Conservation (phyloP, 2,797 vertebrate genomes). For the Holocentrus rufus region DNA sequence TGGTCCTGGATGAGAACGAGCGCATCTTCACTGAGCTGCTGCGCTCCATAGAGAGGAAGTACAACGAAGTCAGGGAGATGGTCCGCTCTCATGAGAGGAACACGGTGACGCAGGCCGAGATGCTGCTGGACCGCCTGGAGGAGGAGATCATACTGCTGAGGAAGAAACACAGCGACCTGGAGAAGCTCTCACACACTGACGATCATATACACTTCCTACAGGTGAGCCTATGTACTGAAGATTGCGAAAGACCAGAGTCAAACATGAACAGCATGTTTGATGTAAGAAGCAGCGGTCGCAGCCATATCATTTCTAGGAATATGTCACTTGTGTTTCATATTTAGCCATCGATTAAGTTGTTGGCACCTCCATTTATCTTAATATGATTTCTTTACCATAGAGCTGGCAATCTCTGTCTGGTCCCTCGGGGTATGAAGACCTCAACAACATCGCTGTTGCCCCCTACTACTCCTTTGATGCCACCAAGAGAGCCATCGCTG, state of each 20-base stretch:
- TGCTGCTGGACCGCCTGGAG: constrained; percentile 82
- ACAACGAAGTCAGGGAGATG: constrained; percentile 82
- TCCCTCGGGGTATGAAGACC: constrained; percentile 84
- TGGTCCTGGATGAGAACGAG: constrained; percentile 80
- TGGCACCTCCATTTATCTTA: constrained; percentile 6
- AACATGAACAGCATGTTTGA: too few relatives aligned
- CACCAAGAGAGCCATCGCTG: constrained; percentile 80
- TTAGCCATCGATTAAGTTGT: not conserved
- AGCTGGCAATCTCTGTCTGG: constrained; percentile 84
- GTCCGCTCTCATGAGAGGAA: constrained; percentile 76
- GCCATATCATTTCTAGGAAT: not conserved
- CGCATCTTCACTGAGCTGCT: constrained; percentile 82
- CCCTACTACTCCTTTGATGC: constrained; percentile 81
- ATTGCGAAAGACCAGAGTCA: not conserved
- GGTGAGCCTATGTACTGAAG: constrained; percentile 53
- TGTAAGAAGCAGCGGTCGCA: not conserved
- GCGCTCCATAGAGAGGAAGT: constrained; percentile 79
- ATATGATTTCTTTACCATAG: constrained; percentile 49
- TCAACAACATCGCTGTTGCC: constrained; percentile 76
- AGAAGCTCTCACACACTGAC: constrained; percentile 81
- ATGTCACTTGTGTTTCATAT: not conserved
- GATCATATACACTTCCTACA: constrained; percentile 85
- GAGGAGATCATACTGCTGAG: constrained; percentile 85
- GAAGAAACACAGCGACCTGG: constrained; percentile 79
- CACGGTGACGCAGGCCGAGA: constrained; percentile 69